Percentiles rank a stretch among this genome's conserved stretches.
Evolutionary conservation across 2,797 vertebrate genomes (phyloP).

Genomic region (Sebastes goodei): DNA sequence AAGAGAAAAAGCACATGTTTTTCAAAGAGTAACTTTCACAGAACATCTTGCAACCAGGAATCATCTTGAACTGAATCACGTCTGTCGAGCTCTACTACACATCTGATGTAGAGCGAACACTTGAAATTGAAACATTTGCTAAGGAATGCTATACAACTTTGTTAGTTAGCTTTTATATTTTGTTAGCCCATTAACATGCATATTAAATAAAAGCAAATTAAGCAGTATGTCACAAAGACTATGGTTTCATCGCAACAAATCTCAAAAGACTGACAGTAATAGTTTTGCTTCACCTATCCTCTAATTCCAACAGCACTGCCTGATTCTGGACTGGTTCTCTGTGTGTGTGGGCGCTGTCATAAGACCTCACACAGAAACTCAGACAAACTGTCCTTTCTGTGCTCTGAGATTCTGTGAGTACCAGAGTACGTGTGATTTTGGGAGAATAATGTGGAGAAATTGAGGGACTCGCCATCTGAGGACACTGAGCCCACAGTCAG

Average conservation of each 20-base stretch:
- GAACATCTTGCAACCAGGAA: slow-evolving; percentile 1
- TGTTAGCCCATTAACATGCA: background rate
- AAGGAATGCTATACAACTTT: background rate
- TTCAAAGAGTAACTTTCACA: slow-evolving; percentile 5
- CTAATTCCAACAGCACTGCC: slow-evolving; percentile 14
- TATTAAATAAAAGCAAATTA: background rate
- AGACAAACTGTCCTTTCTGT: slow-evolving; percentile 67
- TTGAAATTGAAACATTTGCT: background rate
- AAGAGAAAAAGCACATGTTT: background rate
- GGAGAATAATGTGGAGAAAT: slow-evolving; percentile 53
- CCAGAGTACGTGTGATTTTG: slow-evolving; percentile 62
- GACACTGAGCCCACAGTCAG: slow-evolving; percentile 51
- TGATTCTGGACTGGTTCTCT: slow-evolving; percentile 25
- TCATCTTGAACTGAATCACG: background rate
- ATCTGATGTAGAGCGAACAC: background rate
- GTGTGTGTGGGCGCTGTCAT: slow-evolving; percentile 58
- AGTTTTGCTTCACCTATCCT: background rate
- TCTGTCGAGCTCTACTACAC: background rate
- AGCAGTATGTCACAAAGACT: background rate
- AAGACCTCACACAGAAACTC: slow-evolving; percentile 54
- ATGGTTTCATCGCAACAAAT: background rate
- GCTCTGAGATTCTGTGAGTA: slow-evolving; percentile 60
- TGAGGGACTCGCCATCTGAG: slow-evolving; percentile 58
- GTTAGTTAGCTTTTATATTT: background rate
- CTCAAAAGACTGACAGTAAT: background rate